Evolutionary conservation across 1,140 invertebrate species (phyloP).

Genomic region (Conus ventricosus): DNA sequence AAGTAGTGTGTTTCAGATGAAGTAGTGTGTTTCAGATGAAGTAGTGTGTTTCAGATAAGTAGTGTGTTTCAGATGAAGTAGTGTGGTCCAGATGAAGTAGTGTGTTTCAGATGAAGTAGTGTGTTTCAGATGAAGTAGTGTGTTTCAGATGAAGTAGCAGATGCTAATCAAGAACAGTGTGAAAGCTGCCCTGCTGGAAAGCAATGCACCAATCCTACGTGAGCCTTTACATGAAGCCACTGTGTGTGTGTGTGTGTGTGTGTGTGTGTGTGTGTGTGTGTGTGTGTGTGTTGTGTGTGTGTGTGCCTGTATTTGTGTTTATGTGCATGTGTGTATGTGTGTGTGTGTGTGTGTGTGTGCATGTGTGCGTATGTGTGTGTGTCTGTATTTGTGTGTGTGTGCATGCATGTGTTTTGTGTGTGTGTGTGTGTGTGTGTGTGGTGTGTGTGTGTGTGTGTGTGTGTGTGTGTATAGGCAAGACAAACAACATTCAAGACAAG

Average conservation of each 20-base stretch:
- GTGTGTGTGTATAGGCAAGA: neutral
- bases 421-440: no score
- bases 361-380: neutral
- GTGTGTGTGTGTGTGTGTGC: no score
- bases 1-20: no score
- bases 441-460: neutral
- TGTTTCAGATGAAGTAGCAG: constrained; percentile 47
- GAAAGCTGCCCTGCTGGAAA: constrained; percentile 59
- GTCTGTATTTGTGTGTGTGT: neutral
- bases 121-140: neutral
- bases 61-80: constrained; percentile 48
- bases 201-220: constrained; percentile 59
- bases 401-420: neutral
- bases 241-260: constrained; percentile 15
- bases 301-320: neutral
- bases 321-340: neutral
- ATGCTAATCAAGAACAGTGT: constrained; percentile 48
- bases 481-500: no score
- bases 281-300: neutral
- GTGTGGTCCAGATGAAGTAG: no score
- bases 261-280: neutral
- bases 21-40: neutral
- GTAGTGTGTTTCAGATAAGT: neutral
- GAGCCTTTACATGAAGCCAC: constrained; percentile 28
- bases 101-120: neutral